Evolutionary conservation across 1,140 invertebrate genomes (phyloP).

Genomic region (Mamestra configurata): DNA sequence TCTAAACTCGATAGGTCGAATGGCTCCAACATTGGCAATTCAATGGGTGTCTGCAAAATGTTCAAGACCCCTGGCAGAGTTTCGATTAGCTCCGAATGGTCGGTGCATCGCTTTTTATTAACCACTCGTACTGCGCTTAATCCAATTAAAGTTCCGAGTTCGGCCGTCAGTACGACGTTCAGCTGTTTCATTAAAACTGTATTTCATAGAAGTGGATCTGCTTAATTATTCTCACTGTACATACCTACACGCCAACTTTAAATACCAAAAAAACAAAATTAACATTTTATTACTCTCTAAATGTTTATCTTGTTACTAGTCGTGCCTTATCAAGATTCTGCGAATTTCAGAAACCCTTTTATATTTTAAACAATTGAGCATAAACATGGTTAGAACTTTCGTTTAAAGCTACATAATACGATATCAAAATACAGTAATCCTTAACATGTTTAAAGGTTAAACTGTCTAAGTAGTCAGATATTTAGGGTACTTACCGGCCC

Average conservation of each 20-base stretch:
- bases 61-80: conserved; percentile 9
- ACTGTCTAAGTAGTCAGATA: neutral
- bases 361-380: neutral
- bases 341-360: neutral
- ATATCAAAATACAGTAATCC: neutral
- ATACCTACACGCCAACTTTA: neutral
- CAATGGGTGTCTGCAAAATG: conserved; percentile 20
- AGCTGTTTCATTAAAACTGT: conserved; percentile 39
- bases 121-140: conserved; percentile 35
- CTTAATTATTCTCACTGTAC: conserved; percentile 22
- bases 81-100: conserved; percentile 15
- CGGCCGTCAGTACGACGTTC: conserved; percentile 8
- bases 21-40: neutral
- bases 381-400: neutral
- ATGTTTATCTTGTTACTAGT: conserved; percentile 11
- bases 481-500: neutral
- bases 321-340: neutral
- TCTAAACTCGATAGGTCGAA: neutral
- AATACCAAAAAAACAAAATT: neutral
- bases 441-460: conserved; percentile 26
- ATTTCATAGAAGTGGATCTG: conserved; percentile 28
- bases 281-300: neutral
- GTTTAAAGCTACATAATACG: neutral
- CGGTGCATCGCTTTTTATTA: conserved; percentile 43
- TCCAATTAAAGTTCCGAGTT: conserved; percentile 40